A percentile compares a stretch with the other conserved stretches of the same genome.
Evolutionary conservation across 2,888 invertebrate genomes (phyloP).

Genomic region (Eupithecia subumbrata): DNA sequence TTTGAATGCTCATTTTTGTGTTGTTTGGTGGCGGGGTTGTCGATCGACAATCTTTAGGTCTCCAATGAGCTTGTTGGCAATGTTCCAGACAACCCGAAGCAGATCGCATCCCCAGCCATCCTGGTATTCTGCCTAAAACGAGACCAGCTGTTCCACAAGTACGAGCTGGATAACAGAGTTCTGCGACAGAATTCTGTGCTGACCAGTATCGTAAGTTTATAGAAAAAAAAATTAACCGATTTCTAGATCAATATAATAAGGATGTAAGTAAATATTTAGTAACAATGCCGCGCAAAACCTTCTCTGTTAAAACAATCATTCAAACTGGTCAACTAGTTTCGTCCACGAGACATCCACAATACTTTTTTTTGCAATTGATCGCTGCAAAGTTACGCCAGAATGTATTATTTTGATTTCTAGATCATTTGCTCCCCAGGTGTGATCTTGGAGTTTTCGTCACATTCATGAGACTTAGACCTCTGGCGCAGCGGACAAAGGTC

Average conservation of each 20-base stretch:
- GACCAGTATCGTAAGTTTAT: conserved; percentile 89
- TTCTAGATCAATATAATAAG: too few species aligned
- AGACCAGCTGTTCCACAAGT: conserved; percentile 85
- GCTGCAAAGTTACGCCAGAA: too few species aligned
- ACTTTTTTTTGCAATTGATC: too few species aligned
- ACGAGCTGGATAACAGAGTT: conserved; percentile 84
- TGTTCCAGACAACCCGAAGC: conserved; percentile 74
- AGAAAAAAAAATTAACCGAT: too few species aligned
- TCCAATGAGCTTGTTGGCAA: conserved; percentile 11
- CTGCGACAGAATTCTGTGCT: conserved; percentile 87
- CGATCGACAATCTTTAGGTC: not conserved
- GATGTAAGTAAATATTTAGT: too few species aligned
- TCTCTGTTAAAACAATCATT: too few species aligned
- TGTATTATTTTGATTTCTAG: not conserved
- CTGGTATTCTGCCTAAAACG: conserved; percentile 88
- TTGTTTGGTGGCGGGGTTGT: not conserved
- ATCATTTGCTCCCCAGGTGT: not conserved
- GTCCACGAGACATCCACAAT: too few species aligned
- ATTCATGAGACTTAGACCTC: too few species aligned
- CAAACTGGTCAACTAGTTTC: too few species aligned
- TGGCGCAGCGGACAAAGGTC: too few species aligned
- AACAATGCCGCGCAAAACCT: too few species aligned
- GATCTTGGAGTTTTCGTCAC: not conserved
- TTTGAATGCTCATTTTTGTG: not conserved
- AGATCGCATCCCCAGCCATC: conserved; percentile 83